Base-by-base conservation (phyloP, 2,888 invertebrate species). In the Abrostola tripartita region DNA sequence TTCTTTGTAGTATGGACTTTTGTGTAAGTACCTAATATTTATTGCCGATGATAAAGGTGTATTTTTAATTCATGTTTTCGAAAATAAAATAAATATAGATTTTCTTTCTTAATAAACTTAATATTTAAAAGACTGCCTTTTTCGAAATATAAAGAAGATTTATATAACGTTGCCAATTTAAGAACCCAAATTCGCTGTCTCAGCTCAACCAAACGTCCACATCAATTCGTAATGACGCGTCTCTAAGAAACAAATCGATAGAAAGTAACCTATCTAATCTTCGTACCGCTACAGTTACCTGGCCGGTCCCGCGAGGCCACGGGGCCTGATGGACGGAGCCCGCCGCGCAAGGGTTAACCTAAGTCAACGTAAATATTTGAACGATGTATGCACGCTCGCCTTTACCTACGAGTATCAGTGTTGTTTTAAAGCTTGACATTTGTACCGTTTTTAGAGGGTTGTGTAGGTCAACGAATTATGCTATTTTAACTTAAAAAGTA, bases 331-430 rank as follows among this genome's bases (percentile, higher is more conserved):
- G 90, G 93, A 93, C 92, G 87, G 90, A 90, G 90, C 78, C 83
- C 81, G 84, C 86, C 81, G 84, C 82, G 86, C 86, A 89, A 90
- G 91, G 93, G 93, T 93, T 93, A 92, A 91, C 93, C 92, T 90
- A 89, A 89, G 90, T 89, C 91, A 90, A 88, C 88, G 89, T 94
- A 92, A 94, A 94, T 94, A 94, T 93, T 93, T 92, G 90, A 94
- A 82, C 82, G 65, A 59, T 55, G 70, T 69, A 78, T 82, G 79
- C 81, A 77, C 79, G 76, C 76, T 78, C 69, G 68, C 74, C 74
- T 76, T 78, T 79, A 77, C 81, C 78, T 75, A 79, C 72, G 82
- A 76, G 77, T 80, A 80, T 76, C 76, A 75, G 67, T 75, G 71
- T 74, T 80, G 78, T 80, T 78, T 82, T 81, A 81, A 81, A 74